Percentiles rank a stretch among this genome's conserved stretches.
phyloP scores from a whole-genome alignment of 2,113 vertebrate species.

The Alligator sinensis region DNA sequence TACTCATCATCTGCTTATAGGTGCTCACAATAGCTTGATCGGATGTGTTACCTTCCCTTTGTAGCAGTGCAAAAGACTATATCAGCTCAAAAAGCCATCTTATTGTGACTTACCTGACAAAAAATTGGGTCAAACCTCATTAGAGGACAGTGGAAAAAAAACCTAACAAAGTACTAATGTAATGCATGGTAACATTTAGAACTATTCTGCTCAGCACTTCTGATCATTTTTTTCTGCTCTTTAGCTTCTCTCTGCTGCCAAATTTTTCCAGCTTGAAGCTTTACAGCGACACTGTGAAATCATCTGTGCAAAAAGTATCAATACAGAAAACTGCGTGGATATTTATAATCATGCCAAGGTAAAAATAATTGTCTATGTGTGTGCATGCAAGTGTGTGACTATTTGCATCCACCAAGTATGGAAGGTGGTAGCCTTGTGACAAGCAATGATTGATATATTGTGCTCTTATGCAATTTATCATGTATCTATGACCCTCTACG shows the following conservation, averaged over 20 bases:
- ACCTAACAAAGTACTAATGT: neutral
- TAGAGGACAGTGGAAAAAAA: conserved; percentile 19
- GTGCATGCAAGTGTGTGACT: conserved; percentile 3
- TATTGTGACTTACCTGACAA: neutral
- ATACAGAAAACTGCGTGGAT: conserved; percentile 95
- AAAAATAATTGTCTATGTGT: conserved; percentile 28
- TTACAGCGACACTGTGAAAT: conserved; percentile 99
- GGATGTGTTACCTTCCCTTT: neutral
- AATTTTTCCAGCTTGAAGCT: conserved; percentile 98
- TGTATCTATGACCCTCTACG: neutral
- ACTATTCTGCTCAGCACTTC: neutral
- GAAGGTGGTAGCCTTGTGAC: neutral
- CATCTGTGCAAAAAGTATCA: conserved; percentile 97
- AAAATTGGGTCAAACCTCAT: conserved; percentile 14
- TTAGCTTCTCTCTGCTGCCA: conserved; percentile 95
- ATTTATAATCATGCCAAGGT: conserved; percentile 99
- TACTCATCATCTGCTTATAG: neutral
- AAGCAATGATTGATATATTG: neutral
- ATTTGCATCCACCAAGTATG: fast-evolving
- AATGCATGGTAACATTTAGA: neutral
- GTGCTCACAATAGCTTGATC: neutral
- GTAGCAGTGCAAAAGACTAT: neutral
- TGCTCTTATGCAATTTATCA: neutral
- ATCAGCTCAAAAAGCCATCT: neutral
- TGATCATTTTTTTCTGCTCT: conserved; percentile 48